phyloP scores from a whole-genome alignment of 2,113 vertebrate genomes.

The Gymnarchus niloticus region DNA sequence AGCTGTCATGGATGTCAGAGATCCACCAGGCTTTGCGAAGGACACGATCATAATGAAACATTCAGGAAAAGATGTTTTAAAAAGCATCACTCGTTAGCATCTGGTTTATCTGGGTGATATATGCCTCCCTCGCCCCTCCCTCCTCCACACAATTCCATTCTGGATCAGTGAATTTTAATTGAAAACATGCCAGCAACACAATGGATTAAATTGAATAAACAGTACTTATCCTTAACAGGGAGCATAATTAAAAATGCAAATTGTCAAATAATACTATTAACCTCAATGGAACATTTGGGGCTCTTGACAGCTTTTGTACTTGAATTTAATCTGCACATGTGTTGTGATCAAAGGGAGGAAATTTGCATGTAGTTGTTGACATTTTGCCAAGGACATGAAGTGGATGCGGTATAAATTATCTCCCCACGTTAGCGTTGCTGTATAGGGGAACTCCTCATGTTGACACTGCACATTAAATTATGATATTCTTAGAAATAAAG shows the following conservation, averaged over 20 bases:
- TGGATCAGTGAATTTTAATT: conserved; percentile 43
- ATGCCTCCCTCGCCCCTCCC: conserved; percentile 31
- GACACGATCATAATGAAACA: not conserved
- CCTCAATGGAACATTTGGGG: conserved; percentile 48
- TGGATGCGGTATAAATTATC: conserved; percentile 33
- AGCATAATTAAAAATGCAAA: conserved; percentile 77
- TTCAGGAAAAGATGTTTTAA: not conserved
- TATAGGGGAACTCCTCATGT: conserved; percentile 13
- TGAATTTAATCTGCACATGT: conserved; percentile 49
- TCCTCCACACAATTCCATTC: conserved; percentile 32
- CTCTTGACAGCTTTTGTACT: conserved; percentile 43
- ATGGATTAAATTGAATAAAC: conserved; percentile 67
- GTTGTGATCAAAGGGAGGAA: conserved; percentile 47
- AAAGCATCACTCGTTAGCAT: conserved; percentile 36
- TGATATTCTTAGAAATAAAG: not conserved
- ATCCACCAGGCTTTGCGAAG: not conserved
- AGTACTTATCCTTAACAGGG: conserved; percentile 64
- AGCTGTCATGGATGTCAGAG: not conserved
- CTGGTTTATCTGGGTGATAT: conserved; percentile 52
- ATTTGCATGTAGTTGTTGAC: conserved; percentile 40
- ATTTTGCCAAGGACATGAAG: conserved; percentile 45
- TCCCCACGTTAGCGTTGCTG: conserved; percentile 24
- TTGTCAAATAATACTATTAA: conserved; percentile 68
- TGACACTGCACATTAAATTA: not conserved
- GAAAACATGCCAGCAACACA: conserved; percentile 44